phyloP scores from a whole-genome alignment of 2,797 vertebrate genomes.

The Spheniscus humboldti region DNA sequence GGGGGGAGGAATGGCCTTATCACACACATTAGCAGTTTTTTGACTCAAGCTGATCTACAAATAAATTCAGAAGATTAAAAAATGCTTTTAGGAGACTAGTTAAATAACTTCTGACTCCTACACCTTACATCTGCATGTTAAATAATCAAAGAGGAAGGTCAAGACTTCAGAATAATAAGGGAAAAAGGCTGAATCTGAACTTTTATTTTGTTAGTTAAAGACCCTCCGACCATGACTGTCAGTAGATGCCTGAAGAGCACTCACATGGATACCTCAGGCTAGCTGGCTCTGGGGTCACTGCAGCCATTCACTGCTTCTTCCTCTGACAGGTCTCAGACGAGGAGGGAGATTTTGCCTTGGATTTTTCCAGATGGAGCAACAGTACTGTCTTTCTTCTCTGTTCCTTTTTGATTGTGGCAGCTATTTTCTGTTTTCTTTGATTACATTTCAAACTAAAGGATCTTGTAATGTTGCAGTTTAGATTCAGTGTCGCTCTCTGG shows the following conservation, averaged over 20 bases:
- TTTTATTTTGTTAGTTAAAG: not conserved
- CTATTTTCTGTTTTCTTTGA: not conserved
- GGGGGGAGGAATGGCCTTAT: not conserved
- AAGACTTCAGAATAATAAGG: not conserved
- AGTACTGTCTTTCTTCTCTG: not conserved
- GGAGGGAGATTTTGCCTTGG: not conserved
- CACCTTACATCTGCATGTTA: not conserved
- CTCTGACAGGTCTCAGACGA: not conserved
- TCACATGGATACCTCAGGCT: not conserved
- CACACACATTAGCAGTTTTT: not conserved
- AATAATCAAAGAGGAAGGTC: not conserved
- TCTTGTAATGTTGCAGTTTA: not conserved
- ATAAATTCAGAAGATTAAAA: not conserved
- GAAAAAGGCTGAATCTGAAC: not conserved
- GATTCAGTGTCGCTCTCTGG: not conserved
- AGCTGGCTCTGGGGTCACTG: not conserved
- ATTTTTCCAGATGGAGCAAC: not conserved
- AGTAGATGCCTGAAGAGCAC: not conserved
- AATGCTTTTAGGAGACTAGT: not conserved
- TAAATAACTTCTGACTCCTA: not conserved
- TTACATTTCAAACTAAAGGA: not conserved
- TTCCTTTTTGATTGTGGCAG: not conserved
- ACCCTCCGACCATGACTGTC: fast-evolving
- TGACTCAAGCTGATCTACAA: not conserved
- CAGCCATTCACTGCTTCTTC: not conserved